Evolutionary conservation across 2,888 invertebrate genomes (phyloP).

Genomic region (Chloroclystis v-ata): DNA sequence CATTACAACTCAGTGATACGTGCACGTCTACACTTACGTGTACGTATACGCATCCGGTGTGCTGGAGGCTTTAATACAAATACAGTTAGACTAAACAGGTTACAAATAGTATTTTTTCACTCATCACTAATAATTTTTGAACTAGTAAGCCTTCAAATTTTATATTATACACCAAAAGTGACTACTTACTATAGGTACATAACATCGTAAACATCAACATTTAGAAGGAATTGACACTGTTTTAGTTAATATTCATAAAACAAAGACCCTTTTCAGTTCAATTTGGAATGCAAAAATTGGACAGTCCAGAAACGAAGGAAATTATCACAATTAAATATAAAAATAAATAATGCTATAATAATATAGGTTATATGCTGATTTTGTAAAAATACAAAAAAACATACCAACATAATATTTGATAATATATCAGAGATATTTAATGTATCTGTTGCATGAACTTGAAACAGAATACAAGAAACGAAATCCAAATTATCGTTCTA

Average conservation of each 20-base stretch:
- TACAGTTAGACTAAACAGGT: conserved; percentile 6
- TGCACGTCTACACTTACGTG: no score
- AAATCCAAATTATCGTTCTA: conserved; percentile 11
- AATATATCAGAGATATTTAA: no score
- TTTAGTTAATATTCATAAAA: conserved; percentile 31
- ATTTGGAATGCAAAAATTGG: conserved; percentile 45
- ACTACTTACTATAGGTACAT: not conserved
- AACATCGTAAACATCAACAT: not conserved
- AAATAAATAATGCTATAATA: conserved; percentile 9
- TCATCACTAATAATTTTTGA: not conserved
- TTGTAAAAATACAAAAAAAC: conserved; percentile 29
- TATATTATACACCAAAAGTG: not conserved
- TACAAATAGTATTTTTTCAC: not conserved
- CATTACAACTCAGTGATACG: no score
- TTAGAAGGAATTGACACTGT: conserved; percentile 35
- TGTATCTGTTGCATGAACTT: no score
- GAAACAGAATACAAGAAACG: not conserved
- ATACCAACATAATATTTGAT: conserved; percentile 11
- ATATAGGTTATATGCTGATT: conserved; percentile 3
- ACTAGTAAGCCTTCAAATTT: not conserved
- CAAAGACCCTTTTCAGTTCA: conserved; percentile 35
- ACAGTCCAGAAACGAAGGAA: conserved; percentile 11
- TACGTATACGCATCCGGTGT: no score
- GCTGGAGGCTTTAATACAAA: conserved; percentile 5
- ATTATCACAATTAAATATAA: conserved; percentile 19